Base-by-base conservation (phyloP, 2,113 vertebrate species). In the Riparia riparia region DNA sequence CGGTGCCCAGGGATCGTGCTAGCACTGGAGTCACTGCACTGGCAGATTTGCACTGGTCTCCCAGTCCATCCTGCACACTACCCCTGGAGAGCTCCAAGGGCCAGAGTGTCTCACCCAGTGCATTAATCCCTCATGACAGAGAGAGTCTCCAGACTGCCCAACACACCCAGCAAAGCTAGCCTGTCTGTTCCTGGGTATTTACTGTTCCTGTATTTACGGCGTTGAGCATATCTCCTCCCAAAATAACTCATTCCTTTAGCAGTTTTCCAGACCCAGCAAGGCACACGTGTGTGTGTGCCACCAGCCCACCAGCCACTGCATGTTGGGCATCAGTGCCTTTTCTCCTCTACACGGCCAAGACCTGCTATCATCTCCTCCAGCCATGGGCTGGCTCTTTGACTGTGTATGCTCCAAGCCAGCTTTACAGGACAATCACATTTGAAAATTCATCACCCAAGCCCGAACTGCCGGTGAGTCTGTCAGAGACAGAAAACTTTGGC, bases 371-470 rank as follows among this genome's bases (percentile, higher is more conserved):
- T 54, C 86, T 53, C 51, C 92, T 97, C 80, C 77, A 91, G 86
- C 72, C 66, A 71, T 3, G 4, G 73, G 73, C 60, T 91, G 39
- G 65, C 60, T 81, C 60, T 66, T 63, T 41, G 31, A 47, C 64
- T 69, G 79, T 56, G 19, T 57, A 37, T 44, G 28, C 60, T 94
- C 78, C 11, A 39, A 91, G 89, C 53, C 71, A 72, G 9, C 72
- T 90, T 89, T 85, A 72, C 81, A 96, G 86, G 63, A 92, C 24
- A 65, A 86, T 17, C 7, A 25, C 94, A 91, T 95, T 97, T 97
- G 51, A 86, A 63, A 97, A 96, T 91, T 93, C 95, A 96, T 92
- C 81, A 87, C 69, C 54, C 51, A 54, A 77, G 26, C 90, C 93
- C 83, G 93, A 96, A 92, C 51, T 94, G 79, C 56, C 2, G 3